These are phyloP conservation scores for Pterophyllum scalare DNA, from an alignment of 2,113 vertebrate genomes.

Conservation along the genomic window DNA sequence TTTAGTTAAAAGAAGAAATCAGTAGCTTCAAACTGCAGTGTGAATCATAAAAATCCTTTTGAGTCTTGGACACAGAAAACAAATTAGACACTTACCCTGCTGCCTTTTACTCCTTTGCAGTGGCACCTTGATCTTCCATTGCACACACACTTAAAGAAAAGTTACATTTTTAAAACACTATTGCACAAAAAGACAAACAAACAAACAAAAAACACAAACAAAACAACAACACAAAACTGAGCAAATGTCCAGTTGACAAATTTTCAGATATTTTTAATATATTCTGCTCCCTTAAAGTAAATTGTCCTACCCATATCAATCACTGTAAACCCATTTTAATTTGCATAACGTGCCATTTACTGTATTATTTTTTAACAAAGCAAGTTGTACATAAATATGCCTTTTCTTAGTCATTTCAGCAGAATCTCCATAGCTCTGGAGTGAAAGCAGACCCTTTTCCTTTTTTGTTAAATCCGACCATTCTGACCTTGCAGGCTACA, in stretches of 20 bases:
- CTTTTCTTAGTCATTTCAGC: not conserved
- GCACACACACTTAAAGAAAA: constrained; percentile 68
- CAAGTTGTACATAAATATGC: not conserved
- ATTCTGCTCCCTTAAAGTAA: not conserved
- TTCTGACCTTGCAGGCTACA: not conserved
- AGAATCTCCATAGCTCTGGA: not conserved
- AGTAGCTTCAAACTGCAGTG: not conserved
- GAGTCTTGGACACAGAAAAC: not conserved
- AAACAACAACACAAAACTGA: too few species aligned
- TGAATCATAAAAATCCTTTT: too few species aligned
- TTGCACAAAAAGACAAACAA: not conserved
- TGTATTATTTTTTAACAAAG: not conserved
- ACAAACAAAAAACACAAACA: too few species aligned
- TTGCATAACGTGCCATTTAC: not conserved
- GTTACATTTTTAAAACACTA: not conserved
- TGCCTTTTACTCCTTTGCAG: constrained; percentile 72
- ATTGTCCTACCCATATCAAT: not conserved
- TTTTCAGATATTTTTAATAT: not conserved
- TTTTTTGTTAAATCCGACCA: not conserved
- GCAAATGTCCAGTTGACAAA: not conserved
- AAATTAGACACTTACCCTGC: constrained; percentile 51
- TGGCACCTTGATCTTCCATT: constrained; percentile 55
- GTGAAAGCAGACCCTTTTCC: not conserved
- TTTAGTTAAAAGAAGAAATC: not conserved
- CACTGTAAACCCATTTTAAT: not conserved